These are phyloP conservation scores for Neomicropteryx cornuta DNA, from an alignment of 1,140 invertebrate species.

Conservation along the genomic window DNA sequence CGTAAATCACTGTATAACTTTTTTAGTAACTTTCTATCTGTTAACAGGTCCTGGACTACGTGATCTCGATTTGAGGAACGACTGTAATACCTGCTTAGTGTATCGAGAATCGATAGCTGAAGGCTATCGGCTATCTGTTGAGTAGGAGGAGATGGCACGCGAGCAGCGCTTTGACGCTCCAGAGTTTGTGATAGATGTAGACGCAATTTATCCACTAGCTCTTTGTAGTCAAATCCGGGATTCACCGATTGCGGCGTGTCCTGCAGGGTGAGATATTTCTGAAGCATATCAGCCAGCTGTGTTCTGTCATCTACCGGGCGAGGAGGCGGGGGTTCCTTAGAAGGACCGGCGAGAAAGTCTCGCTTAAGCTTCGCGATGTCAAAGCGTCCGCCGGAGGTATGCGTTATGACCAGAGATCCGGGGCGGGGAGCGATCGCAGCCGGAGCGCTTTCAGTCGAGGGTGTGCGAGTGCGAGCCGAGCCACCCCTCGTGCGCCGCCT, in stretches of 20 bases:
- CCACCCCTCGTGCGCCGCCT: conserved; percentile 46
- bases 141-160: conserved; percentile 18
- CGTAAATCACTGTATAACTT: conserved; percentile 60
- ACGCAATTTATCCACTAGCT: conserved; percentile 51
- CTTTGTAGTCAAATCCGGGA: conserved; percentile 45
- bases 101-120: conserved; percentile 51
- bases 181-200: conserved; percentile 45
- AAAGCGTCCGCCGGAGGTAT: conserved; percentile 46
- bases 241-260: conserved; percentile 24
- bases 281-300: conserved; percentile 45
- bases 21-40: conserved; percentile 57
- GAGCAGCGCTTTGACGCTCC: conserved; percentile 4
- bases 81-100: conserved; percentile 52
- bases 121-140: conserved; percentile 42
- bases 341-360: conserved; percentile 45
- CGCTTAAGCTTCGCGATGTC: conserved; percentile 53
- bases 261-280: conserved; percentile 50
- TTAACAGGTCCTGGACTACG: conserved; percentile 57
- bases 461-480: conserved; percentile 50
- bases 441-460: conserved; percentile 44
- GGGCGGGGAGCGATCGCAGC: conserved; percentile 23
- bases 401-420: conserved; percentile 37
- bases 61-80: conserved; percentile 51
- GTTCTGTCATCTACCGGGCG: conserved; percentile 19
- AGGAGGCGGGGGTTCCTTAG: conserved; percentile 17